phyloP scores from a whole-genome alignment of 2,797 vertebrate species.

The Chelon labrosus region DNA sequence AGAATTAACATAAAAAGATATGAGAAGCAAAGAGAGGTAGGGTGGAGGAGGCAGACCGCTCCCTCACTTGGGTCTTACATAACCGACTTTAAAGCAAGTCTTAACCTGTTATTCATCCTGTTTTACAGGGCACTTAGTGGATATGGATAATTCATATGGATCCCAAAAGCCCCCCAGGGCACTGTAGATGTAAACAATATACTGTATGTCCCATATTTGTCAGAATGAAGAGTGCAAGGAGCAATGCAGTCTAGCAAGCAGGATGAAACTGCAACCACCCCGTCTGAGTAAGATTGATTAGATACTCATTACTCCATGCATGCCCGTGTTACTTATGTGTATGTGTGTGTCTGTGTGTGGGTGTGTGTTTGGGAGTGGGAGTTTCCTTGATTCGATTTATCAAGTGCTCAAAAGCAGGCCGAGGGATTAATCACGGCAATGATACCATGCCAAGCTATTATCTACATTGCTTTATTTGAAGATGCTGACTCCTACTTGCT shows the following conservation, averaged over 20 bases:
- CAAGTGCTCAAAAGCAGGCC: constrained; percentile 69
- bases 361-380: constrained; percentile 44
- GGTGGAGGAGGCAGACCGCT: constrained; percentile 17
- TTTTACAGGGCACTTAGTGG: constrained; percentile 79
- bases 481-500: constrained; percentile 50
- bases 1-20: constrained; percentile 37
- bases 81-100: constrained; percentile 52
- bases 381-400: constrained; percentile 79
- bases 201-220: constrained; percentile 68
- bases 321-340: constrained; percentile 19
- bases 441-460: constrained; percentile 67
- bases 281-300: constrained; percentile 73
- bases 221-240: constrained; percentile 62
- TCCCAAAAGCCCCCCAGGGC: constrained; percentile 67
- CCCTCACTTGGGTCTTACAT: constrained; percentile 43
- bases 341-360: constrained; percentile 2
- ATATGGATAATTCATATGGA: constrained; percentile 81
- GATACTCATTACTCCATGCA: constrained; percentile 62
- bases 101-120: constrained; percentile 72
- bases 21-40: neutral
- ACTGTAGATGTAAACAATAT: constrained; percentile 78
- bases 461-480: constrained; percentile 59
- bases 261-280: constrained; percentile 61
- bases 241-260: constrained; percentile 51
- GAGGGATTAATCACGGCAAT: constrained; percentile 70